Evolutionary conservation across 23 tunicate genomes (phyloP), one percentile per base, ranked within the genome.

Genomic region (Aplidium turbinatum): DNA sequence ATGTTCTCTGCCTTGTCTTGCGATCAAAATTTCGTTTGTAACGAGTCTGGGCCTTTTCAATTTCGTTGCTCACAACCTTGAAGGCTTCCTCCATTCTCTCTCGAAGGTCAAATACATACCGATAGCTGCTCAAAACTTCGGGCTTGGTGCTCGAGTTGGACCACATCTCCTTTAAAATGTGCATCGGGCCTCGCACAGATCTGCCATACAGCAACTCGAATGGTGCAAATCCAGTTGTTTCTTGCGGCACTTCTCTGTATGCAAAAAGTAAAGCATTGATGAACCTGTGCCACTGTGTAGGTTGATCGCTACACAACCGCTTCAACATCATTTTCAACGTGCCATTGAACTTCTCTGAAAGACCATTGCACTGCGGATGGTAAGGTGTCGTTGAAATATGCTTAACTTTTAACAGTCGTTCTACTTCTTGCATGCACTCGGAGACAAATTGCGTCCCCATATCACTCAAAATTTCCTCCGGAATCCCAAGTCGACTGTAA

Each of bases 201-300:
- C 63, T 25, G n/a, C 83, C 83, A 29, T 31, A 66, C 26, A 78
- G 1, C 4, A 67, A 34, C 26, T 67, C 84, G 36, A 78, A 78
- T 23, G 84, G 76, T 26, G 84, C 52, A 25, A 66, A 78, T 0
- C 84, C 76, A 13, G 84, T 78, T 1, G 84, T 1, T 27, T 33
- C 84, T 51, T 78, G 84, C 23, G 75, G 75, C 3, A 67, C 75
- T 28, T 78, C 63, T 20, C 84, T 33, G 30, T 67, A 78, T 38
- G 53, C 70, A 26, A 75, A 75, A 7, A 57, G 31, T 31, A 75
- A 39, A 3, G 70, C 56, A 16, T 35, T 35, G 1, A 58, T 57
- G 7, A n/a, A 75, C 21, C 55, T 2, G 42, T 75, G 73, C 69
- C 80, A 58, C n/a, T 58, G 56, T 35, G 21, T 21, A 2, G 68